Conservation (phyloP, 2,113 vertebrate genomes). For the Python bivittatus region DNA sequence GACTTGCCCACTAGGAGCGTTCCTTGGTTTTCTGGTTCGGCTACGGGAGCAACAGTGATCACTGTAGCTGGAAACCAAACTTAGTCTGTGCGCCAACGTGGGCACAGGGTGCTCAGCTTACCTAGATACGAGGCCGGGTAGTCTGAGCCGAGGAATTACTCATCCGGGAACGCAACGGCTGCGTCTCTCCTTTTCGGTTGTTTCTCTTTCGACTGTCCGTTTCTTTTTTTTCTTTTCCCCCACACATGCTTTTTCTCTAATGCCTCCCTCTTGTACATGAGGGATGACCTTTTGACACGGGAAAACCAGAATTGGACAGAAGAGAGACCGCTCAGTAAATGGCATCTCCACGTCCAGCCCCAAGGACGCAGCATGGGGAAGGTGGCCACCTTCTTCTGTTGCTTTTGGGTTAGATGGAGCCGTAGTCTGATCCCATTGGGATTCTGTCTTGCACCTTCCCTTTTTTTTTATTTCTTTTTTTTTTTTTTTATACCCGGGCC, state of each 20-base stretch:
- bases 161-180: not conserved
- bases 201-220: too few relatives aligned
- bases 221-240: too few relatives aligned
- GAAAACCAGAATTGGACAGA: not conserved
- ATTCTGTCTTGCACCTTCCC: not conserved
- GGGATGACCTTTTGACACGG: not conserved
- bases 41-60: too few relatives aligned
- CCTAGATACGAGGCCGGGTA: too few relatives aligned
- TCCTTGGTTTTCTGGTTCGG: too few relatives aligned
- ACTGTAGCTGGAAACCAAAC: too few relatives aligned
- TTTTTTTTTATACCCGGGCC: not conserved
- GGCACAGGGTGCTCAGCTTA: too few relatives aligned
- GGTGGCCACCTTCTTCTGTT: rapidly evolving
- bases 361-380: not conserved
- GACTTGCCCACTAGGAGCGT: too few relatives aligned
- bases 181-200: not conserved
- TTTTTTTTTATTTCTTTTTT: not conserved
- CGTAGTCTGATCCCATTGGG: not conserved
- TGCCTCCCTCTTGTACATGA: not conserved
- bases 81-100: too few relatives aligned
- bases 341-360: not conserved
- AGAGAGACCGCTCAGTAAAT: too few relatives aligned
- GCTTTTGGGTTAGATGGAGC: not conserved
- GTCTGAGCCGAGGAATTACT: not conserved
- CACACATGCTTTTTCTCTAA: too few relatives aligned